Evolutionary conservation across 1,140 invertebrate genomes (phyloP), one percentile per base, ranked within the genome.

Genomic region (Bacillus rossius): DNA sequence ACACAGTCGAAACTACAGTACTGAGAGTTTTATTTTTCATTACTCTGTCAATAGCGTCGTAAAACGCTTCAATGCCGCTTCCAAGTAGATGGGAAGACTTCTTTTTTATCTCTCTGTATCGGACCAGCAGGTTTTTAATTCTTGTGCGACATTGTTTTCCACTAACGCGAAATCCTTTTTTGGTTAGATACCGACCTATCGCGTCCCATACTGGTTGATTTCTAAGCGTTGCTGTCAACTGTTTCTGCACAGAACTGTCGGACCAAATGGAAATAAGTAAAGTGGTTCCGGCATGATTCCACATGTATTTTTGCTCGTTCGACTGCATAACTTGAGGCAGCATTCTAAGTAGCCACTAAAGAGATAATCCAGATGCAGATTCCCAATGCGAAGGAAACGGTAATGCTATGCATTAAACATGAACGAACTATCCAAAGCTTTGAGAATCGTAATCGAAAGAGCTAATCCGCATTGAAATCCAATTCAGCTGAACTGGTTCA

Each of bases 121-220:
- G 76, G 4, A 77, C 70, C 4, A 77, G 43, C 0, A 77, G 68
- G 8, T 74, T 74, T 55, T 77, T 76, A 69, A 77, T 77, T 16
- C 75, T 64, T 1, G 74, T 75, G 43, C 72, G 66, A 54, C 75
- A 77, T 43, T 77, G 74, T 57, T 74, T 75, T 0, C 64, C 72
- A 5, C 64, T 65, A 2, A 75, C 74, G 55, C 71, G 70, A 40
- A 75, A 77, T 0, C 75, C 75, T 26, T 77, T 77, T 40, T 75
- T 76, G 16, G 63, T 70, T 73, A 77, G 75, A 41, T 75, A 77
- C 4, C 68, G 66, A 0, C 72, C 72, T 2, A 77, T 62, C 43
- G 69, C 76, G 10, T 76, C 74, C 75, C 75, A 77, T 51, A 74
- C 71, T 8, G 74, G 55, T 34, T 74, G 73, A 2, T 73, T 72